These are phyloP conservation scores for Elegia similella DNA, from an alignment of 2,888 invertebrate species.

Conservation along the genomic window DNA sequence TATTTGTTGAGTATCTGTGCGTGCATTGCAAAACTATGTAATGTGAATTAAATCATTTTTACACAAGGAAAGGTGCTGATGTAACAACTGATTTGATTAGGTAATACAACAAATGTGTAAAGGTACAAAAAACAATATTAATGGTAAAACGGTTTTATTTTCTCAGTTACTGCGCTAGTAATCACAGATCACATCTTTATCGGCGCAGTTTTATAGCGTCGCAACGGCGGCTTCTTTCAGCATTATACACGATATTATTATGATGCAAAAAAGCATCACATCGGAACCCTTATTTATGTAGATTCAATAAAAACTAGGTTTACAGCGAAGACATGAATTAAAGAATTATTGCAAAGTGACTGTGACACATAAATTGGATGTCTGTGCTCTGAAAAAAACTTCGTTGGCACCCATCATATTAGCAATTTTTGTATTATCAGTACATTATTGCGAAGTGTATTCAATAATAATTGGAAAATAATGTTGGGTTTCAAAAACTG, in stretches of 20 bases:
- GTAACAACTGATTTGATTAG: no score
- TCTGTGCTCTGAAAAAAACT: background rate
- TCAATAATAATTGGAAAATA: slow-evolving; percentile 48
- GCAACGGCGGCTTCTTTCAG: background rate
- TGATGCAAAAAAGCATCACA: background rate
- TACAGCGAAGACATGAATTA: slow-evolving; percentile 14
- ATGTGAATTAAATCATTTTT: background rate
- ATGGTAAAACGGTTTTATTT: no score
- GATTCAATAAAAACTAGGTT: slow-evolving; percentile 1
- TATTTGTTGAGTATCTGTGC: background rate
- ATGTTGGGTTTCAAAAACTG: slow-evolving; percentile 43
- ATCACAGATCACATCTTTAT: no score
- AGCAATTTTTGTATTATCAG: background rate
- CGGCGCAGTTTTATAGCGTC: no score
- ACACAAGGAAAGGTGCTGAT: background rate
- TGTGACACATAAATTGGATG: background rate
- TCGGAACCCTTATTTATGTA: background rate
- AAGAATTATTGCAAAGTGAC: slow-evolving; percentile 26
- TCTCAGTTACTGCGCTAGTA: no score
- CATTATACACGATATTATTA: background rate
- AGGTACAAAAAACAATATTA: no score
- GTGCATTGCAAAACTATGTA: background rate
- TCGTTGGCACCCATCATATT: background rate
- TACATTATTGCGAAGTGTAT: slow-evolving; percentile 15
- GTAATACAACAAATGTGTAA: no score